Evolutionary conservation across 1,140 invertebrate genomes (phyloP).

Genomic region (Copidosoma floridanum): DNA sequence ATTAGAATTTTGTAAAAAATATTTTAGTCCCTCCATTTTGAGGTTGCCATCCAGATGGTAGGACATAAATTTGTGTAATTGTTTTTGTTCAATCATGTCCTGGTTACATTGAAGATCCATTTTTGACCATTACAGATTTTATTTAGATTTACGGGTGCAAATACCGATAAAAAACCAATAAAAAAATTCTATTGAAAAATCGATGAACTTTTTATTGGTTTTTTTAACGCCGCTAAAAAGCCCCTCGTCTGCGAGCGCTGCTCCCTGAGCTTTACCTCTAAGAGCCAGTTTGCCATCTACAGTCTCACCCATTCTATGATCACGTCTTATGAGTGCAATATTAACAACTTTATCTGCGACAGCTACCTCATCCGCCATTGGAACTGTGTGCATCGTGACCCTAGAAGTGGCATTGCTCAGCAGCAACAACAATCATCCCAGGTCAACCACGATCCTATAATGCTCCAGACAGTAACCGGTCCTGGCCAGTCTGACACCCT

Average conservation of each 20-base stretch:
- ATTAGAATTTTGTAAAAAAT: too few species aligned
- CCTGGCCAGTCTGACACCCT: too few species aligned
- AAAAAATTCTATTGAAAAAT: too few species aligned
- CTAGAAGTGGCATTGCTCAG: constrained; percentile 43
- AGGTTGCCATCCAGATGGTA: too few species aligned
- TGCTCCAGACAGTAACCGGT: constrained; percentile 48
- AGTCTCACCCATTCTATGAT: constrained; percentile 69
- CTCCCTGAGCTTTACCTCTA: constrained; percentile 69
- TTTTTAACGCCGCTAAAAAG: constrained; percentile 72
- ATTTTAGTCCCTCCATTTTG: too few species aligned
- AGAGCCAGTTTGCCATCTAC: constrained; percentile 70
- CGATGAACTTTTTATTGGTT: too few species aligned
- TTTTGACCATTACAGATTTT: too few species aligned
- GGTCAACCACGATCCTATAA: constrained; percentile 55
- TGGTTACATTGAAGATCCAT: too few species aligned
- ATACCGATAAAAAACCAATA: too few species aligned
- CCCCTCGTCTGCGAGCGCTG: constrained; percentile 69
- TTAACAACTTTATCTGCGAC: constrained; percentile 70
- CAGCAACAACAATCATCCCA: neutral
- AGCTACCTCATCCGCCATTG: constrained; percentile 74
- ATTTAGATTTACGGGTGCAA: too few species aligned
- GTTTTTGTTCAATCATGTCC: too few species aligned
- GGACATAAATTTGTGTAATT: too few species aligned
- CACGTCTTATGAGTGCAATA: constrained; percentile 69
- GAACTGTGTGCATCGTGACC: constrained; percentile 68